phyloP scores from a whole-genome alignment of 2,113 vertebrate genomes.

The Sceloporus undulatus region DNA sequence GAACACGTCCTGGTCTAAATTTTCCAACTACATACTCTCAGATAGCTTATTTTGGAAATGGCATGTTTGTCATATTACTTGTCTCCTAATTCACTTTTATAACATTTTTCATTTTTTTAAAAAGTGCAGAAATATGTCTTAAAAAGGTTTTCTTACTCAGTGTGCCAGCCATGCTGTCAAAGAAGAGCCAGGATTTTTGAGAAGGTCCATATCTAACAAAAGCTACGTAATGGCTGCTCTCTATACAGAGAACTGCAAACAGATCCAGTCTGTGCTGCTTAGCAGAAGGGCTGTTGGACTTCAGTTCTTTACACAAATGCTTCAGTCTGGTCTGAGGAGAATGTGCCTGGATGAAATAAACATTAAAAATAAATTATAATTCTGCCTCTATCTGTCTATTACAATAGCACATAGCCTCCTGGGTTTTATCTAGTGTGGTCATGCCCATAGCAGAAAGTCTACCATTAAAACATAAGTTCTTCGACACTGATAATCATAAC shows the following conservation, averaged over 20 bases:
- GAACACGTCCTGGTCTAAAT: neutral
- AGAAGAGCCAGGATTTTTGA: constrained; percentile 82
- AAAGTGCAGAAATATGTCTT: neutral
- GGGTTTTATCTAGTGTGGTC: neutral
- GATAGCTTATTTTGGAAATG: neutral
- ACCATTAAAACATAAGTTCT: too few species aligned
- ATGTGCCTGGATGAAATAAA: constrained; percentile 72
- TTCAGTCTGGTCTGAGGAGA: constrained; percentile 67
- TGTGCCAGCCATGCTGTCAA: constrained; percentile 86
- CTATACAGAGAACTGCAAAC: constrained; percentile 84
- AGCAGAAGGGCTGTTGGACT: constrained; percentile 30
- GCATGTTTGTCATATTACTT: neutral
- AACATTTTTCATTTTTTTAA: neutral
- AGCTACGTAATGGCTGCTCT: constrained; percentile 85
- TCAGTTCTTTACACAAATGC: constrained; percentile 68
- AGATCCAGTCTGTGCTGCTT: constrained; percentile 75
- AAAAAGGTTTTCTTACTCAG: constrained; percentile 67
- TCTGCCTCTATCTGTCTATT: neutral
- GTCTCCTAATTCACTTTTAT: neutral
- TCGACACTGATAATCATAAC: too few species aligned
- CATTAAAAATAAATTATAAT: neutral
- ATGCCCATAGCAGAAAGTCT: neutral
- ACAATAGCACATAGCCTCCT: neutral
- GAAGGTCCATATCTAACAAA: constrained; percentile 81
- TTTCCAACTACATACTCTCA: neutral